Conservation (phyloP, 1,140 invertebrate genomes). For the Polyergus mexicanus region DNA sequence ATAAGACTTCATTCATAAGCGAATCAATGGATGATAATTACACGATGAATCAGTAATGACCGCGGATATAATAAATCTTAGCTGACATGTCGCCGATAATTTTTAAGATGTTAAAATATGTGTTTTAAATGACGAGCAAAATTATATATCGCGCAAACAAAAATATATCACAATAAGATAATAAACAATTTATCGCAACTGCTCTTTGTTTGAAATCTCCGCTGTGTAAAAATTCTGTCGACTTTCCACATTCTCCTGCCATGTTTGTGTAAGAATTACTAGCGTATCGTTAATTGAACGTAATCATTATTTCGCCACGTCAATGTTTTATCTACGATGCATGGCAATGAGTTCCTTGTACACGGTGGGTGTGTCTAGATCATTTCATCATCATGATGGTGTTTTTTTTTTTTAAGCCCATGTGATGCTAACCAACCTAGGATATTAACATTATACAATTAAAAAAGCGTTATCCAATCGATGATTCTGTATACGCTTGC, state of each 20-base stretch:
- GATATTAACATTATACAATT: neutral
- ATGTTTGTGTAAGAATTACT: neutral
- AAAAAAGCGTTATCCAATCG: neutral
- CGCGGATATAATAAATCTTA: slow-evolving; percentile 20
- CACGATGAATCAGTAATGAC: slow-evolving; percentile 21
- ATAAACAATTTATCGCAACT: neutral
- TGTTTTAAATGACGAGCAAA: neutral
- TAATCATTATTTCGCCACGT: slow-evolving; percentile 36
- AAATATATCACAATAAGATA: neutral
- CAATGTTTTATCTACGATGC: neutral
- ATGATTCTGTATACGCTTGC: no score
- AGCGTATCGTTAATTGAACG: neutral
- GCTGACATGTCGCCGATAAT: neutral
- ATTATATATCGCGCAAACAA: slow-evolving; percentile 11
- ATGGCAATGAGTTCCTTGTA: slow-evolving; percentile 17
- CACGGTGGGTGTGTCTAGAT: neutral
- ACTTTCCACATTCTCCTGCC: neutral
- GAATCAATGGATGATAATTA: slow-evolving; percentile 17
- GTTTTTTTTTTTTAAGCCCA: neutral
- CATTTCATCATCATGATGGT: neutral
- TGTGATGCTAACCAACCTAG: neutral
- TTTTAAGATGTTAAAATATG: slow-evolving; percentile 1
- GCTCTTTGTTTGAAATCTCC: neutral
- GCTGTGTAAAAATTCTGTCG: neutral
- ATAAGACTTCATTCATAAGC: neutral